A percentile compares a stretch with the other conserved stretches of the same genome.
Conservation (phyloP, 2,113 vertebrate species). For the Chroicocephalus ridibundus region DNA sequence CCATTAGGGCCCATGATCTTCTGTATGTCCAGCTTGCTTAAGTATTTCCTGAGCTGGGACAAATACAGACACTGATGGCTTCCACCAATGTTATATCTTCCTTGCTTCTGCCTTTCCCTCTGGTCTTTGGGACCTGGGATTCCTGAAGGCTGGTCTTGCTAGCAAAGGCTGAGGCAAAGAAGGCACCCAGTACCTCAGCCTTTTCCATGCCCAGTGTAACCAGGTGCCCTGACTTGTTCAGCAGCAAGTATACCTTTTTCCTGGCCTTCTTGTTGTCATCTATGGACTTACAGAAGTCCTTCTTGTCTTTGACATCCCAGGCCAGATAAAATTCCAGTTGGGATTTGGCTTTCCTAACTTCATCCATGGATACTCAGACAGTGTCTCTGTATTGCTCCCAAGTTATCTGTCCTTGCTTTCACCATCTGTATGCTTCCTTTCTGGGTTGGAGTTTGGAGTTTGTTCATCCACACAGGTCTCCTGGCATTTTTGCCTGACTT, state of each 20-base stretch:
- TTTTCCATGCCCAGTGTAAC: background rate
- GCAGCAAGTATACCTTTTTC: background rate
- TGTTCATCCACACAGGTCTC: background rate
- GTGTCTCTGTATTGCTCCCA: background rate
- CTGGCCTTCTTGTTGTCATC: background rate
- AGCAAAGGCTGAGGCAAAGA: background rate
- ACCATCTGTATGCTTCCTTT: background rate
- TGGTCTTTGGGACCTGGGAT: background rate
- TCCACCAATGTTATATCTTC: background rate
- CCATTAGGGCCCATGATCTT: background rate
- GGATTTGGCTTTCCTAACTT: background rate
- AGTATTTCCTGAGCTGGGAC: background rate
- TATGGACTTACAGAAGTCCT: background rate
- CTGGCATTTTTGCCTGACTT: background rate
- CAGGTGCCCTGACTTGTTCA: rapidly evolving
- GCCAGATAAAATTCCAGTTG: background rate
- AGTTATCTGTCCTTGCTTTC: background rate
- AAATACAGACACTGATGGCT: background rate
- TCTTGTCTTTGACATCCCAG: background rate
- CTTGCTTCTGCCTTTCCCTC: background rate
- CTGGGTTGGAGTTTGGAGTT: background rate
- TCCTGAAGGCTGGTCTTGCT: background rate
- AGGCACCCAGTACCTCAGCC: background rate
- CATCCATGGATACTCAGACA: background rate
- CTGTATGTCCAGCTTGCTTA: background rate